Base-by-base conservation (phyloP, 1,140 invertebrate species). In the Phthorimaea operculella region DNA sequence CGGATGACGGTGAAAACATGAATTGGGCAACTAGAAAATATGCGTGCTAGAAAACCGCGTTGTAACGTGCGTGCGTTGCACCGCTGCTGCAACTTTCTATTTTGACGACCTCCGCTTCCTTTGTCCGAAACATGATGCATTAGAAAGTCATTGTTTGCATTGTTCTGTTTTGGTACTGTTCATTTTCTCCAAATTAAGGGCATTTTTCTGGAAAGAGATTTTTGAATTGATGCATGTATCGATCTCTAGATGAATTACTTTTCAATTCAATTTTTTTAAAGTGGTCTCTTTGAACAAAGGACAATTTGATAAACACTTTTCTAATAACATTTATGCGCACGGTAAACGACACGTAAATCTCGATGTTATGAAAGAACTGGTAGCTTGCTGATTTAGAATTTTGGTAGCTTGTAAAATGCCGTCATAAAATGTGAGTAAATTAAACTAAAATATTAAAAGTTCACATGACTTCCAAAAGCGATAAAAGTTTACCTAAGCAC, bases 81-180 rank as follows among this genome's bases (percentile, higher is more conserved):
- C 3, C 39, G 6, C 21, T 6, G 21, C 44, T 73, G 67, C 72
- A 68, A 72, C 74, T 76, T 76, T 76, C 74, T 76, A 76, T 74
- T 74, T 72, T 69, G 68, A 54, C 64, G 63, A 51, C 48, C 16
- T 42, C 11, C n/a, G 44, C 12, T 15, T 52, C 59, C 34, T 59
- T 64, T 45, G 62, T 53, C 54, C 56, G 59, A 63, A 74, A 74
- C 70, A 54, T 57, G 62, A 53, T 74, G 69, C 66, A 72, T 39
- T 73, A 73, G 72, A 75, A 75, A 75, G 72, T 75, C 69, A 53
- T 49, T 57, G 59, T 62, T 72, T 66, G 64, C 65, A 64, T 59
- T 67, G 54, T 58, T 44, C 21, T 39, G 36, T 12, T 39, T n/a
- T n/a, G 36, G 36, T 4, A n/a, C 36, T 39, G n/a, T 10, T n/a